Evolutionary conservation across 1,140 invertebrate species (phyloP).

Genomic region (Chionoecetes opilio): DNA sequence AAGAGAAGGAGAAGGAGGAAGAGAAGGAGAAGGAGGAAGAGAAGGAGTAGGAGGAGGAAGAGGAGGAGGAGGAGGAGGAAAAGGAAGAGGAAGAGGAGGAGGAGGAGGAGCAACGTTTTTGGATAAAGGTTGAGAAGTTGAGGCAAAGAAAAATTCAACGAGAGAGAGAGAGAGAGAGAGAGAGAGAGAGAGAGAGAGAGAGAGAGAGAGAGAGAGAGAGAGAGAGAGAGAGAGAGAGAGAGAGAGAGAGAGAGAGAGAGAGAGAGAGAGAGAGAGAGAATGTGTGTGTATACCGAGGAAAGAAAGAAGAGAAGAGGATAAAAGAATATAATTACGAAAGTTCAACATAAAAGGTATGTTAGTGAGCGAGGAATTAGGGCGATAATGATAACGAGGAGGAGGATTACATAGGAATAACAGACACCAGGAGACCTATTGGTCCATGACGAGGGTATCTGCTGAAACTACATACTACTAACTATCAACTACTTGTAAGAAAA

Average conservation of each 20-base stretch:
- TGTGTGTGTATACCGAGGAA: too few species aligned
- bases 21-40: not conserved
- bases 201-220: conserved; percentile 27
- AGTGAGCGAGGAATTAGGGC: too few species aligned
- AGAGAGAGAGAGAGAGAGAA: not conserved
- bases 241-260: not conserved
- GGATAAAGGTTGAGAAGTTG: not conserved
- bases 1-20: not conserved
- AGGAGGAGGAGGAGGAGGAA: not conserved
- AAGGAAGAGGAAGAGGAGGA: not conserved
- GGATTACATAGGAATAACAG: too few species aligned
- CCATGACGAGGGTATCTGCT: too few species aligned
- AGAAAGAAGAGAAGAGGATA: too few species aligned
- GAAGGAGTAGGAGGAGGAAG: not conserved
- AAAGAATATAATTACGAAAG: too few species aligned
- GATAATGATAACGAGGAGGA: too few species aligned
- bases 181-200: conserved; percentile 27
- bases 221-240: conserved; percentile 23
- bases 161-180: conserved; percentile 27
- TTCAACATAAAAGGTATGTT: too few species aligned
- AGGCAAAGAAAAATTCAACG: not conserved
- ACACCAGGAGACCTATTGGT: too few species aligned
- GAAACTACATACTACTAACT: too few species aligned
- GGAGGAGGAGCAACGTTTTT: not conserved
- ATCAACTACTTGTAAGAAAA: too few species aligned